phyloP scores from a whole-genome alignment of 2,113 vertebrate species.

The Eonycteris spelaea region DNA sequence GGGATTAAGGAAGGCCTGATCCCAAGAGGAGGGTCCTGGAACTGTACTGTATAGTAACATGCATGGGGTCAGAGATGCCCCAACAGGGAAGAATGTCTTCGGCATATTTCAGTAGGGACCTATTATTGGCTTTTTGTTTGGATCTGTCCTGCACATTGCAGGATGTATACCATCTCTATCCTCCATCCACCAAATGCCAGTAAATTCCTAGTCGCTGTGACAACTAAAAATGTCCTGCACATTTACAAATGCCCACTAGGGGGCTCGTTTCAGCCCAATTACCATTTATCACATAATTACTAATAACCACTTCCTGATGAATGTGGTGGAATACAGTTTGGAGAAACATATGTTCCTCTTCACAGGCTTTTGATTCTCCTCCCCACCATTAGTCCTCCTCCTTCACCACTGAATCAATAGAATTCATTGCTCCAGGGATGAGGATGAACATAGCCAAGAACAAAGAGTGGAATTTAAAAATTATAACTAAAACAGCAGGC shows the following conservation, averaged over 20 bases:
- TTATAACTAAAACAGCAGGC: not conserved
- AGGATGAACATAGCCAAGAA: not conserved
- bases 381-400: not conserved
- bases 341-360: not conserved
- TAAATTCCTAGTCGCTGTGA: not conserved
- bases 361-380: not conserved
- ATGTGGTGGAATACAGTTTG: not conserved
- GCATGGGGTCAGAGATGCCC: not conserved
- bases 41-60: not conserved
- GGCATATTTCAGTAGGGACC: not conserved
- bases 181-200: not conserved
- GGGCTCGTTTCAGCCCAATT: not conserved
- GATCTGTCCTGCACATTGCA: not conserved
- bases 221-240: not conserved
- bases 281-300: not conserved
- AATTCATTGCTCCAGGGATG: not conserved
- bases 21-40: not conserved
- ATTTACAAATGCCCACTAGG: conserved; percentile 23
- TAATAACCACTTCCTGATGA: not conserved
- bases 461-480: not conserved
- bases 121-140: not conserved
- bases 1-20: not conserved
- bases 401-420: not conserved
- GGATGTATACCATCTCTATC: not conserved
- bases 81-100: not conserved